Evolutionary conservation across 2,113 vertebrate species (phyloP).

Genomic region (human (Homo sapiens)): DNA sequence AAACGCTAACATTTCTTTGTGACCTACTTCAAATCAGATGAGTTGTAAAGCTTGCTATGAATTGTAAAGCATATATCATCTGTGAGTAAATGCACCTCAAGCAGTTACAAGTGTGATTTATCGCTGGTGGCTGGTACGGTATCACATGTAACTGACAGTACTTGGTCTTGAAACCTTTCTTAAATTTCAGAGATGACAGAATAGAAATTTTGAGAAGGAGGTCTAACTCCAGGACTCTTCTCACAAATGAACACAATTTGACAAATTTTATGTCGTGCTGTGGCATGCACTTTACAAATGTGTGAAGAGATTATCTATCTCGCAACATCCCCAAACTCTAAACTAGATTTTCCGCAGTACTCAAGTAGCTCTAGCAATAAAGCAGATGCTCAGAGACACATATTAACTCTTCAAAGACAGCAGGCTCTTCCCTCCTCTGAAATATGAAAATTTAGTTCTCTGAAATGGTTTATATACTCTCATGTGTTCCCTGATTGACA

Average conservation of each 20-base stretch:
- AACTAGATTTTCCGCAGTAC: not conserved
- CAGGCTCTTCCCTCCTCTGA: not conserved
- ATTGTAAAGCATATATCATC: conserved; percentile 47
- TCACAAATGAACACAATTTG: conserved; percentile 58
- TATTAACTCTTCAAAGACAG: not conserved
- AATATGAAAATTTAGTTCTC: not conserved
- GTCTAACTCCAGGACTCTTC: conserved; percentile 43
- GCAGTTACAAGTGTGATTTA: conserved; percentile 11
- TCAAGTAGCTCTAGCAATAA: not conserved
- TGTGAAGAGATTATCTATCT: not conserved
- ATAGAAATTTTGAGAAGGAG: not conserved
- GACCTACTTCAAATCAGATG: conserved; percentile 69
- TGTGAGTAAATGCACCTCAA: conserved; percentile 42
- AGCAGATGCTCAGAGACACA: not conserved
- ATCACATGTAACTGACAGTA: not conserved
- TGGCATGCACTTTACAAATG: not conserved
- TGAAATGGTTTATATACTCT: not conserved
- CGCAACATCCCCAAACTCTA: not conserved
- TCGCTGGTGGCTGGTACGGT: not conserved
- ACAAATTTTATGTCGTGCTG: not conserved
- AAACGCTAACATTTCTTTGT: conserved; percentile 49
- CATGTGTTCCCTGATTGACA: too few species aligned
- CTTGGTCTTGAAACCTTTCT: conserved; percentile 18
- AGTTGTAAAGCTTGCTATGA: conserved; percentile 13
- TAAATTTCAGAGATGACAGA: conserved; percentile 46